phyloP scores from a whole-genome alignment of 2,797 vertebrate genomes.

The Ceyx erithaca region DNA sequence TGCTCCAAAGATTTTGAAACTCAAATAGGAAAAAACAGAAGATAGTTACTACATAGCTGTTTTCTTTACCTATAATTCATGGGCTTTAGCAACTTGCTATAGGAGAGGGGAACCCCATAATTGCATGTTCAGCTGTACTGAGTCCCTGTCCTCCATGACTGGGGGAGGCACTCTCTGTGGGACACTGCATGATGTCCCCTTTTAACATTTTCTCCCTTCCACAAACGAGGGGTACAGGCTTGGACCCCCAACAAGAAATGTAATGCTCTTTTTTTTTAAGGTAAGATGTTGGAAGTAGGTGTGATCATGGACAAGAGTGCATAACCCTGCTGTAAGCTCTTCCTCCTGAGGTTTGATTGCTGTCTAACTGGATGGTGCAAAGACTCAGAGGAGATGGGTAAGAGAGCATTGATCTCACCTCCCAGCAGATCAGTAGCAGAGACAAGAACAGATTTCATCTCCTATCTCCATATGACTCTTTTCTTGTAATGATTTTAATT shows the following conservation, averaged over 20 bases:
- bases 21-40: conserved; percentile 6
- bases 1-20: conserved; percentile 44
- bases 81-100: background rate
- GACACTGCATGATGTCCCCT: background rate
- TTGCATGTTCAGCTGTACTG: fast-evolving
- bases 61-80: background rate
- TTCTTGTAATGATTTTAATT: background rate
- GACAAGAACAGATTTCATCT: background rate
- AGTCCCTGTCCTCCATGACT: fast-evolving
- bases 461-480: background rate
- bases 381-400: background rate
- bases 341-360: fast-evolving
- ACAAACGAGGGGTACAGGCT: background rate
- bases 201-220: background rate
- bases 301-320: background rate
- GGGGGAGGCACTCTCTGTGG: background rate
- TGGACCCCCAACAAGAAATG: background rate
- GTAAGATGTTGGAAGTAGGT: background rate
- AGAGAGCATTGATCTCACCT: background rate
- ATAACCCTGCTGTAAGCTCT: background rate
- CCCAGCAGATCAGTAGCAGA: background rate
- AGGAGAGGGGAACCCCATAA: background rate
- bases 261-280: background rate
- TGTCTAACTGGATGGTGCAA: background rate
- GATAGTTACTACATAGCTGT: background rate